phyloP scores from a whole-genome alignment of 2,888 invertebrate genomes.

The Drosophila dives region DNA sequence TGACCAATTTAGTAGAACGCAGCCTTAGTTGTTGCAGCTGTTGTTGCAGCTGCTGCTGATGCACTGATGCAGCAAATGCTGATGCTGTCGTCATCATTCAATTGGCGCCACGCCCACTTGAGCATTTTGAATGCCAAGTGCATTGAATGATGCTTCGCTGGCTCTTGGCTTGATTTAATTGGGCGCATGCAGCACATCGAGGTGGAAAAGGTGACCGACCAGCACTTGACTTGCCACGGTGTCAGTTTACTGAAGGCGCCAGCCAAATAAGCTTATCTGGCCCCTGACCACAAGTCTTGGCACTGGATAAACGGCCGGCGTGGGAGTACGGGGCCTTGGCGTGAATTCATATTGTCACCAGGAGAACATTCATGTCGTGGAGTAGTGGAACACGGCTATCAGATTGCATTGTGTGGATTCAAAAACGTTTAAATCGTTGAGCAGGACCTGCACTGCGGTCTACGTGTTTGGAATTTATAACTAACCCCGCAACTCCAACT shows the following conservation, averaged over 20 bases:
- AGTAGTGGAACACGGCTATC: conserved; percentile 36
- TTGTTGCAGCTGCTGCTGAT: conserved; percentile 14
- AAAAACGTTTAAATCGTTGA: conserved; percentile 63
- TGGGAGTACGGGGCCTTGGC: neutral
- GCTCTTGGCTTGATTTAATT: conserved; percentile 57
- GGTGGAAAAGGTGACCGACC: conserved; percentile 1
- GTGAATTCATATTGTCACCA: conserved; percentile 55
- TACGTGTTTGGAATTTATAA: conserved; percentile 66
- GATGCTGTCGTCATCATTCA: conserved; percentile 67
- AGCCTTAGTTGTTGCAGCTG: conserved; percentile 23
- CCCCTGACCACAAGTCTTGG: conserved; percentile 38
- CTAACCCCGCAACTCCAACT: neutral
- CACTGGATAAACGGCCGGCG: conserved; percentile 1
- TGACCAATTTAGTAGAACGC: conserved; percentile 68
- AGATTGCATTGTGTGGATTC: conserved; percentile 67
- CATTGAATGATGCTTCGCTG: conserved; percentile 45
- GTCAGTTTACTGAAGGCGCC: conserved; percentile 34
- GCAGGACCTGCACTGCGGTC: conserved; percentile 17
- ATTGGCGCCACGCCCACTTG: conserved; percentile 63
- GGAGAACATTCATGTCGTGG: conserved; percentile 42
- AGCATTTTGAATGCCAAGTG: conserved; percentile 60
- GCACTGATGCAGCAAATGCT: conserved; percentile 27
- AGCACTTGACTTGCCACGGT: conserved; percentile 43
- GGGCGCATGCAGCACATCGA: conserved; percentile 47
- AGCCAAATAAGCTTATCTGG: conserved; percentile 57